Conservation (phyloP, 2,797 vertebrate species). For the Nyctibius grandis region DNA sequence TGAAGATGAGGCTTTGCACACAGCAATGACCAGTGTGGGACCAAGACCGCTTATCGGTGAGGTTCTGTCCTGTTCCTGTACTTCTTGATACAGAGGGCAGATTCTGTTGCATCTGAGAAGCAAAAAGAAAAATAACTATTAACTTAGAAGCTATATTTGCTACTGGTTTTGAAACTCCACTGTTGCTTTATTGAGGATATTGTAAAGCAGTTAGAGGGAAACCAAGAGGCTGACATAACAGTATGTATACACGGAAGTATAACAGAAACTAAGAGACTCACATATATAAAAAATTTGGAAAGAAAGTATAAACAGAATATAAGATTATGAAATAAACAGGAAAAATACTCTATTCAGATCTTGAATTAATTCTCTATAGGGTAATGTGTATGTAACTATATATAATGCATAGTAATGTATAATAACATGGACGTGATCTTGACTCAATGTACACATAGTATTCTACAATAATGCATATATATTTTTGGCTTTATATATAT, state of each 20-base stretch:
- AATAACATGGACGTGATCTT: neutral
- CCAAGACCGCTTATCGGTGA: neutral
- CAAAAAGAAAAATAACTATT: neutral
- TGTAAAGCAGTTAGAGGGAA: neutral
- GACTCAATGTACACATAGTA: neutral
- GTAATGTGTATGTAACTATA: neutral
- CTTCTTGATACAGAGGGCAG: neutral
- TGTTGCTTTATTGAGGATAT: neutral
- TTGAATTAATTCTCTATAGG: neutral
- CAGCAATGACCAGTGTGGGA: neutral
- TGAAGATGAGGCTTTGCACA: neutral
- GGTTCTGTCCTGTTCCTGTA: neutral
- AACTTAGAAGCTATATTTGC: neutral
- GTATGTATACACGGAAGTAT: neutral
- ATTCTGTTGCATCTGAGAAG: neutral
- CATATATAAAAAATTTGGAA: neutral
- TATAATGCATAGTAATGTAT: neutral
- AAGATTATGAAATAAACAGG: neutral
- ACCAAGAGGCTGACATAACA: neutral
- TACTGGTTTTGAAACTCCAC: neutral
- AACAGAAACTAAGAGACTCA: neutral
- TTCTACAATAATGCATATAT: neutral
- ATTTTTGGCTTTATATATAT: neutral
- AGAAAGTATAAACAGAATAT: neutral
- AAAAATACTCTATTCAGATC: neutral